These are phyloP conservation scores for Platypus cylindrus DNA, from an alignment of 2,888 invertebrate species.

Conservation along the genomic window DNA sequence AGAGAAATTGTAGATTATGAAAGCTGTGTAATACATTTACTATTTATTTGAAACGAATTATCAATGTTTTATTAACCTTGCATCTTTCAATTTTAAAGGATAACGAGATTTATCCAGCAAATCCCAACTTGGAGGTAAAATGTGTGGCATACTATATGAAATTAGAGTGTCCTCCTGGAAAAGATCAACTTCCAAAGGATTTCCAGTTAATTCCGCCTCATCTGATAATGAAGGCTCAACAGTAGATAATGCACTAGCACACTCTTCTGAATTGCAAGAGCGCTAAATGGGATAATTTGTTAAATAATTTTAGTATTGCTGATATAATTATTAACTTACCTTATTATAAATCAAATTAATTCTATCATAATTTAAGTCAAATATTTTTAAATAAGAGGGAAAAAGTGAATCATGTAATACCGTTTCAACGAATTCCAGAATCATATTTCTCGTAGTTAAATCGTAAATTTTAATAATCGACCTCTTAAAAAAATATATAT, in stretches of 20 bases:
- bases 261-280: not conserved
- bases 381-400: not conserved
- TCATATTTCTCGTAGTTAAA: no score
- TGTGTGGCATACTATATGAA: conserved; percentile 5
- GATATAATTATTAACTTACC: no score
- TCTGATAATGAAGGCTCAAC: conserved; percentile 10
- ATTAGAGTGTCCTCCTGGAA: conserved; percentile 17
- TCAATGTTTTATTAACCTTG: no score
- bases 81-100: conserved; percentile 14
- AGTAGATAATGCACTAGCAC: not conserved
- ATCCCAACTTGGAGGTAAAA: conserved; percentile 9
- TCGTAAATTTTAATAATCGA: no score
- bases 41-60: no score
- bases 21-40: no score
- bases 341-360: not conserved
- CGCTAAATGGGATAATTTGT: no score
- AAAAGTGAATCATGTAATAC: not conserved
- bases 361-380: not conserved
- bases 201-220: conserved; percentile 18
- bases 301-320: no score
- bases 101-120: conserved; percentile 14
- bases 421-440: no score
- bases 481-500: no score
- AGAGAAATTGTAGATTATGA: no score
- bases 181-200: conserved; percentile 21